A percentile compares a stretch with the other conserved stretches of the same genome.
Conservation (phyloP, 2,113 vertebrate species). For the Coptodon rendalli region DNA sequence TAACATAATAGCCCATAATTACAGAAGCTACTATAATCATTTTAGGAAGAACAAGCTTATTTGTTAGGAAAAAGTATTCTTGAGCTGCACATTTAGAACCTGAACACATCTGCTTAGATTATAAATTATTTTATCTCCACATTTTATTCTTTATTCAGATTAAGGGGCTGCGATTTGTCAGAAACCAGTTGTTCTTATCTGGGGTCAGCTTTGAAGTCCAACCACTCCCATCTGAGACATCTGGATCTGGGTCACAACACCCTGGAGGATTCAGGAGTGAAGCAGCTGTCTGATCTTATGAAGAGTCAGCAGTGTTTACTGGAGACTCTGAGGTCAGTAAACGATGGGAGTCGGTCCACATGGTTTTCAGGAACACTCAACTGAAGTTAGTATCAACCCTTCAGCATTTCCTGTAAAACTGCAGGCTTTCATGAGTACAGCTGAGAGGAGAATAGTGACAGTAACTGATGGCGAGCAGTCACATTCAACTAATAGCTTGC, state of each 20-base stretch:
- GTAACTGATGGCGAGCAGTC: not conserved
- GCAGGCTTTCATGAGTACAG: not conserved
- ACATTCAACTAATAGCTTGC: not conserved
- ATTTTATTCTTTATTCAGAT: not conserved
- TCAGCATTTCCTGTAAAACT: not conserved
- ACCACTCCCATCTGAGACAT: not conserved
- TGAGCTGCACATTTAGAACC: not conserved
- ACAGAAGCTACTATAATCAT: not conserved
- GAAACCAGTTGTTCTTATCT: not conserved
- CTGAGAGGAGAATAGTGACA: not conserved
- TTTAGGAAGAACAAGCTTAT: not conserved
- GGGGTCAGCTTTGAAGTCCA: not conserved
- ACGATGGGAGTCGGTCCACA: not conserved
- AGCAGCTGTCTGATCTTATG: not conserved
- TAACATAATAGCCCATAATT: not conserved
- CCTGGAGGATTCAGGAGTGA: not conserved
- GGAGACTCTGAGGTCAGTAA: not conserved
- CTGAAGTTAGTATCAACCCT: not conserved
- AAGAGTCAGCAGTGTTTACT: not conserved
- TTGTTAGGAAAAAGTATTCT: not conserved
- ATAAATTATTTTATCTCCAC: not conserved
- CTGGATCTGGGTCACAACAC: not conserved
- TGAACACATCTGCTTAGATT: not conserved
- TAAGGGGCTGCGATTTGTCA: not conserved
- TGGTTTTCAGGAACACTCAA: not conserved